These are phyloP conservation scores for Myopa tessellatipennis DNA, from an alignment of 2,888 invertebrate genomes.

Conservation along the genomic window DNA sequence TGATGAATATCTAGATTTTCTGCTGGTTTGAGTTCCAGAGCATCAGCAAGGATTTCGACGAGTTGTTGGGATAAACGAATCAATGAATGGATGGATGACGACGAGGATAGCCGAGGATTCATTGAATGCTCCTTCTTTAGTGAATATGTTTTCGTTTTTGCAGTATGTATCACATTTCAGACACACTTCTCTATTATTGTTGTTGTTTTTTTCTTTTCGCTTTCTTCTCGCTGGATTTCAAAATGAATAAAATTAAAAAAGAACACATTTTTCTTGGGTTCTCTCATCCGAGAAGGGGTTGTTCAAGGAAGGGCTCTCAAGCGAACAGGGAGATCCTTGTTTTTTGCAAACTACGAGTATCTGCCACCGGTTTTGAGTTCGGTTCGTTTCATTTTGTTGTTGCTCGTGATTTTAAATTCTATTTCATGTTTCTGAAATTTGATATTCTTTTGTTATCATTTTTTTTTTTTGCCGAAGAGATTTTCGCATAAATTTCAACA, in stretches of 20 bases:
- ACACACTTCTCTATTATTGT: neutral
- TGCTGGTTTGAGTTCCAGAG: neutral
- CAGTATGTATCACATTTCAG: conserved; percentile 18
- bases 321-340: too few species aligned
- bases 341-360: too few species aligned
- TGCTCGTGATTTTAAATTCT: too few species aligned
- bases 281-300: neutral
- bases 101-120: neutral
- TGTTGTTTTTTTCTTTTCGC: neutral
- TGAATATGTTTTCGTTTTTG: neutral
- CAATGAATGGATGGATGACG: conserved; percentile 5
- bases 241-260: neutral
- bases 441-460: neutral
- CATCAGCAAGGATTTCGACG: neutral
- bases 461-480: neutral
- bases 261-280: neutral
- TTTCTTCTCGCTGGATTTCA: neutral
- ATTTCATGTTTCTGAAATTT: too few species aligned
- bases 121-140: neutral
- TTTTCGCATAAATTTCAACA: too few species aligned
- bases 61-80: neutral
- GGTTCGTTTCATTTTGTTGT: too few species aligned
- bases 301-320: too few species aligned
- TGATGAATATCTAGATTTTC: conserved; percentile 12
- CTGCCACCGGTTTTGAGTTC: too few species aligned